These are phyloP conservation scores for Pseudorhiza aurosa DNA, from an alignment of 30 jellyfish, hydroid and myxozoan genomes.

Conservation along the genomic window DNA sequence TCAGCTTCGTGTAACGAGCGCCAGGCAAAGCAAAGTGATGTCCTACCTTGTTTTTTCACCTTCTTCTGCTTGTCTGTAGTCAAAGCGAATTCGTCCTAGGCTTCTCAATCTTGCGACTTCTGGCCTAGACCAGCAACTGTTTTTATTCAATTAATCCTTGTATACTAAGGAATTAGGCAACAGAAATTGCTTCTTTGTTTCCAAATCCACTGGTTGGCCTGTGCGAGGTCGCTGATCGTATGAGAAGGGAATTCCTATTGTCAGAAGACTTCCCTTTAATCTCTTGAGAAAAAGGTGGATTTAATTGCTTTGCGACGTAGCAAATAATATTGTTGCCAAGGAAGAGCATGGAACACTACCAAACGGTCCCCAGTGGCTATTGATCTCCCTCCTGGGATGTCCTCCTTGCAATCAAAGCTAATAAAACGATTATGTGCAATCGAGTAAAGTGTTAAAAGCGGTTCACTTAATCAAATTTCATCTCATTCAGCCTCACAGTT, in stretches of 20 bases:
- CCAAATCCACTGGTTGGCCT: not conserved
- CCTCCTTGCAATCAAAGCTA: too few relatives aligned
- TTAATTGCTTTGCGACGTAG: not conserved
- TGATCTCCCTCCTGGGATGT: too few relatives aligned
- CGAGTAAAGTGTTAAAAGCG: too few relatives aligned
- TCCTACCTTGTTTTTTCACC: too few relatives aligned
- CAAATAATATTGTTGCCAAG: slow-evolving; percentile 1
- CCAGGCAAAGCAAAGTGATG: too few relatives aligned
- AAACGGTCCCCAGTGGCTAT: too few relatives aligned
- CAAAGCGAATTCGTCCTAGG: not conserved
- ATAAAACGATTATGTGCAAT: too few relatives aligned
- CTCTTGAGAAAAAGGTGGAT: not conserved
- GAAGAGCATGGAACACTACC: too few relatives aligned
- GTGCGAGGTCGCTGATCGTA: not conserved
- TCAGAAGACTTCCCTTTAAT: not conserved
- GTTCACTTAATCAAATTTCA: too few relatives aligned
- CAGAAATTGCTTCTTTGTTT: not conserved
- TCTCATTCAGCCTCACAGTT: too few relatives aligned
- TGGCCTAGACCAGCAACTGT: slow-evolving; percentile 4
- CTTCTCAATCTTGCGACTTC: not conserved
- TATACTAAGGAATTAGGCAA: not conserved
- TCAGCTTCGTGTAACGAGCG: too few relatives aligned
- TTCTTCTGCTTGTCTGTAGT: too few relatives aligned
- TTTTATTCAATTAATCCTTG: not conserved
- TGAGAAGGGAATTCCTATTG: not conserved